phyloP scores from a whole-genome alignment of 2,113 vertebrate species.

The Azemiops feae region DNA sequence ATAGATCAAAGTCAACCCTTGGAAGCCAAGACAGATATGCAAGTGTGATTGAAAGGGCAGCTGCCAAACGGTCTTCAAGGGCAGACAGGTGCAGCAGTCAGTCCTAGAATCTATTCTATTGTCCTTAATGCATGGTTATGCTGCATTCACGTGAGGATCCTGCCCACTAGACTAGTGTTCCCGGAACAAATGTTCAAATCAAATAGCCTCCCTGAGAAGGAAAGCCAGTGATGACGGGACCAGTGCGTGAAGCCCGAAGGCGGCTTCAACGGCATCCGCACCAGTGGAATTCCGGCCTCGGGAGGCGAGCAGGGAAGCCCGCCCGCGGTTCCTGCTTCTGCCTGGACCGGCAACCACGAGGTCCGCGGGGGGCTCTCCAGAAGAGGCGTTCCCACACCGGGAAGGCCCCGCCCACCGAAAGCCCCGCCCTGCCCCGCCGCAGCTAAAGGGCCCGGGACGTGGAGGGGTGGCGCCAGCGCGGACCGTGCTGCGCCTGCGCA shows the following conservation, averaged over 20 bases:
- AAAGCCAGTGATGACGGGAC: background rate
- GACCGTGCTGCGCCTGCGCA: conserved; percentile 76
- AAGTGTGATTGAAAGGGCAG: background rate
- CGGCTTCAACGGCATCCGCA: too few relatives aligned
- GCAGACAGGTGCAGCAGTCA: background rate
- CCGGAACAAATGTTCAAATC: background rate
- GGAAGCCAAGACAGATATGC: background rate
- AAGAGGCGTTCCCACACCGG: background rate
- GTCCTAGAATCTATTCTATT: background rate
- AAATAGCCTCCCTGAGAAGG: background rate
- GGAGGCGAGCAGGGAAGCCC: background rate
- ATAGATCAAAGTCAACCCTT: background rate
- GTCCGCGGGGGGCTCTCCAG: accelerated
- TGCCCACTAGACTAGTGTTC: background rate
- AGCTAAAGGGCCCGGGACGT: conserved; percentile 73
- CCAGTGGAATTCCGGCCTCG: background rate
- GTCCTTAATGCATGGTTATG: background rate
- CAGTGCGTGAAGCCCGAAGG: background rate
- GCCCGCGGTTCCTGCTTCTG: too few relatives aligned
- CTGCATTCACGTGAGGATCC: background rate
- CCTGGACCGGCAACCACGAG: background rate
- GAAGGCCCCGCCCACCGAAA: background rate
- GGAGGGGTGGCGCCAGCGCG: conserved; percentile 70
- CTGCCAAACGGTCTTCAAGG: background rate
- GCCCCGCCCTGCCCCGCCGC: too few relatives aligned